Evolutionary conservation across 2,797 vertebrate genomes (phyloP).

Genomic region (Cheirogaleus major): DNA sequence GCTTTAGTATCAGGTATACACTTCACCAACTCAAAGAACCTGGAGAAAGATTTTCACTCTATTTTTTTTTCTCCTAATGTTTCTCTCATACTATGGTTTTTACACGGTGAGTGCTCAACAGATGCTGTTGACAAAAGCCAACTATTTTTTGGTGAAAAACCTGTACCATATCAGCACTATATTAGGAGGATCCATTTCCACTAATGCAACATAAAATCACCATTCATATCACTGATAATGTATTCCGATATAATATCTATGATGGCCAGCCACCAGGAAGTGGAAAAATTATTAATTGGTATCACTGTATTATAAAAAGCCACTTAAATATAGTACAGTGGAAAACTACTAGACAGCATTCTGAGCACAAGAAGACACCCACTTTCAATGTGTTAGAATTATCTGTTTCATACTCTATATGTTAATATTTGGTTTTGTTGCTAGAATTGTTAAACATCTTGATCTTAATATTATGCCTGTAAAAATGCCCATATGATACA

Average conservation of each 20-base stretch:
- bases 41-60: neutral
- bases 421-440: slow-evolving; percentile 55
- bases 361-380: slow-evolving; percentile 48
- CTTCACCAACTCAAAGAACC: neutral
- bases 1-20: neutral
- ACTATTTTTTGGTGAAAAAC: neutral
- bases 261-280: neutral
- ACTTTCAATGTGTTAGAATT: slow-evolving; percentile 41
- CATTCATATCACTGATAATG: neutral
- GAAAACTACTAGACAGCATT: slow-evolving; percentile 61
- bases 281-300: slow-evolving; percentile 70
- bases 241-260: neutral
- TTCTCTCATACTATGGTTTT: neutral
- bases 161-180: neutral
- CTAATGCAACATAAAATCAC: neutral
- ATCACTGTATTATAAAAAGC: slow-evolving; percentile 62
- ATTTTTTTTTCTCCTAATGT: neutral
- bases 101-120: neutral
- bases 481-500: neutral
- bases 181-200: neutral
- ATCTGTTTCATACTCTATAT: neutral
- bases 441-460: slow-evolving; percentile 47
- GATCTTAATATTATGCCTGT: slow-evolving; percentile 15
- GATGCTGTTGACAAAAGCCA: neutral
- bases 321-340: slow-evolving; percentile 67